Conservation (phyloP, 2,888 invertebrate genomes). For the Melitaea athalia region DNA sequence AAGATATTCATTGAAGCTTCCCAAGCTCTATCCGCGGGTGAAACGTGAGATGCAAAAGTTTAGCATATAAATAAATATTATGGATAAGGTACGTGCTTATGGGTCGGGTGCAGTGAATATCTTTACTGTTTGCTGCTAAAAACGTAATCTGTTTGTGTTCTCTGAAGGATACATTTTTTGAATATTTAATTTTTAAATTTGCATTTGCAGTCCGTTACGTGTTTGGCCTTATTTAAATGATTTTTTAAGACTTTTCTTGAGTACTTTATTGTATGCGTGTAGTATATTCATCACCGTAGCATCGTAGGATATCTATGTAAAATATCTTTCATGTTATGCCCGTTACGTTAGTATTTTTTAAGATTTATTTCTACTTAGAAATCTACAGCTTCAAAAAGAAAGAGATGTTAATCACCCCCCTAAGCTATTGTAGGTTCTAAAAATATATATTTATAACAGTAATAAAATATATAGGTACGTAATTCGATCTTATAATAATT, state of each 20-base stretch:
- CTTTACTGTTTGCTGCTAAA: constrained; percentile 19
- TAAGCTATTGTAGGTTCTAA: no score
- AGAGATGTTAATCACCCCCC: no score
- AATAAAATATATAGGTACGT: neutral
- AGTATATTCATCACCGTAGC: no score
- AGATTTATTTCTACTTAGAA: no score
- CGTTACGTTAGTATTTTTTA: no score
- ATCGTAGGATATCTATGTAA: no score
- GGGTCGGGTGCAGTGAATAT: constrained; percentile 27
- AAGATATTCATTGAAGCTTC: constrained; percentile 73
- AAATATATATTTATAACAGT: no score
- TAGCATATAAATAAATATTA: constrained; percentile 51
- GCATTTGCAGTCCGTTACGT: neutral
- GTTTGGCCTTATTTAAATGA: neutral
- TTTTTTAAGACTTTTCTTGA: neutral
- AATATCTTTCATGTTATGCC: no score
- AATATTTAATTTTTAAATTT: constrained; percentile 1
- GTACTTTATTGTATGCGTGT: neutral
- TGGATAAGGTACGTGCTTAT: constrained; percentile 37
- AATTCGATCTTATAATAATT: neutral
- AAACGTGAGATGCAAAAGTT: constrained; percentile 58
- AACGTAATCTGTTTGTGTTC: constrained; percentile 13
- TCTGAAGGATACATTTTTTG: neutral
- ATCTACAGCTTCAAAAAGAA: no score
- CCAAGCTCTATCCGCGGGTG: constrained; percentile 53